A percentile compares a stretch with the other conserved stretches of the same genome.
These are phyloP conservation scores for Stigmatopora argus DNA, from an alignment of 2,113 vertebrate species.

Conservation along the genomic window DNA sequence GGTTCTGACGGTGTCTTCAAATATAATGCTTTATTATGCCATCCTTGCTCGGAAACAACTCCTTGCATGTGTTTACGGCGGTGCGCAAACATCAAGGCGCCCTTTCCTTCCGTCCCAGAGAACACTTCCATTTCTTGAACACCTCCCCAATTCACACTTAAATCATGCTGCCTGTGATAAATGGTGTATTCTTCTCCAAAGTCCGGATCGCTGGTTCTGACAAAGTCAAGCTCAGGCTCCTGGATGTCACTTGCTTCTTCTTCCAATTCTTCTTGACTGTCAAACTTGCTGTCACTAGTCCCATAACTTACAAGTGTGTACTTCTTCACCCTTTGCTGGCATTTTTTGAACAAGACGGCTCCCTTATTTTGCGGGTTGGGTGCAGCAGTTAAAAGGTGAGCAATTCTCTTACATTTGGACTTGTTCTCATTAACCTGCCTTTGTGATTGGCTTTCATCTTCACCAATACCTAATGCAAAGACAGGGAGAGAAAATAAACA, in stretches of 20 bases:
- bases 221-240: slow-evolving; percentile 69
- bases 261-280: slow-evolving; percentile 71
- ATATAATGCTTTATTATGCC: slow-evolving; percentile 61
- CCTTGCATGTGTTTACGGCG: slow-evolving; percentile 89
- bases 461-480: slow-evolving; percentile 70
- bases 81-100: slow-evolving; percentile 89
- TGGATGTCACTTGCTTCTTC: slow-evolving; percentile 64
- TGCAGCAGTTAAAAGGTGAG: slow-evolving; percentile 79
- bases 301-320: slow-evolving; percentile 91
- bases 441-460: slow-evolving; percentile 81
- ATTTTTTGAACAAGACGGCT: slow-evolving; percentile 88
- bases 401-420: slow-evolving; percentile 90
- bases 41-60: slow-evolving; percentile 79
- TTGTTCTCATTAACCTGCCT: slow-evolving; percentile 86
- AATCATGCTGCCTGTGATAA: slow-evolving; percentile 60
- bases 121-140: slow-evolving; percentile 81
- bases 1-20: slow-evolving; percentile 52
- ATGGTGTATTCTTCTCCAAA: slow-evolving; percentile 77
- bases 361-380: slow-evolving; percentile 86
- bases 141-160: slow-evolving; percentile 75
- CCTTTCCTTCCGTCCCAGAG: slow-evolving; percentile 86
- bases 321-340: slow-evolving; percentile 81
- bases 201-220: slow-evolving; percentile 79
- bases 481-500: slow-evolving; percentile 3
- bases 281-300: slow-evolving; percentile 73